Evolutionary conservation across 1,140 invertebrate species (phyloP).

Genomic region (Choristoneura fumiferana): DNA sequence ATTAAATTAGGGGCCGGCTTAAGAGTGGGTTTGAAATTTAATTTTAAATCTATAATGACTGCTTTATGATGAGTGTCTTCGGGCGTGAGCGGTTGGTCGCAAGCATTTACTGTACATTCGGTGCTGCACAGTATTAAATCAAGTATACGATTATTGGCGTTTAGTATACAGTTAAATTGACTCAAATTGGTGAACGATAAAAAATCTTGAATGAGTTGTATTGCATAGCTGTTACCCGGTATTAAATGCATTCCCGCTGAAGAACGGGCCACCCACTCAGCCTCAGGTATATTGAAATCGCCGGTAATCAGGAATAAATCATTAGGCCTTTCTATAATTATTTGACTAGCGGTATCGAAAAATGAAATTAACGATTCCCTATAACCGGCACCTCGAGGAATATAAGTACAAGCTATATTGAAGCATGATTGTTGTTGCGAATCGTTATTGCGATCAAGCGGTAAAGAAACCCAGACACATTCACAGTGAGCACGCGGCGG

Average conservation of each 20-base stretch:
- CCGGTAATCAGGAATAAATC: conserved; percentile 1
- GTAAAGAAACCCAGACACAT: no score
- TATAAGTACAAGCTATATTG: not conserved
- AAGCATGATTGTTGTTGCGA: no score
- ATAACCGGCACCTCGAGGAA: not conserved
- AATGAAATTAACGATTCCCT: not conserved
- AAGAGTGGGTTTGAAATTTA: not conserved
- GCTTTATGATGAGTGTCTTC: not conserved
- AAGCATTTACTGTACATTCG: not conserved
- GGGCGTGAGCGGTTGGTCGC: not conserved
- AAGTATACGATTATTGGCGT: not conserved
- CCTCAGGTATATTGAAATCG: no score
- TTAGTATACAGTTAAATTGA: not conserved
- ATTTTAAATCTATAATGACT: not conserved
- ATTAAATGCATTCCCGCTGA: not conserved
- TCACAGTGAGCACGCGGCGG: no score
- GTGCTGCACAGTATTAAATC: not conserved
- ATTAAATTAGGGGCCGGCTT: not conserved
- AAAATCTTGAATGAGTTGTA: not conserved
- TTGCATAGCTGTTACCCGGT: not conserved
- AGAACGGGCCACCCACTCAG: not conserved
- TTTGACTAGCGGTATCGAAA: not conserved
- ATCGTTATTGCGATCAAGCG: no score
- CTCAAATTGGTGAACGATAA: not conserved
- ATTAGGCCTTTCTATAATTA: not conserved